These are phyloP conservation scores for Drosophila triauraria DNA, from an alignment of 1,140 invertebrate genomes.

Conservation along the genomic window DNA sequence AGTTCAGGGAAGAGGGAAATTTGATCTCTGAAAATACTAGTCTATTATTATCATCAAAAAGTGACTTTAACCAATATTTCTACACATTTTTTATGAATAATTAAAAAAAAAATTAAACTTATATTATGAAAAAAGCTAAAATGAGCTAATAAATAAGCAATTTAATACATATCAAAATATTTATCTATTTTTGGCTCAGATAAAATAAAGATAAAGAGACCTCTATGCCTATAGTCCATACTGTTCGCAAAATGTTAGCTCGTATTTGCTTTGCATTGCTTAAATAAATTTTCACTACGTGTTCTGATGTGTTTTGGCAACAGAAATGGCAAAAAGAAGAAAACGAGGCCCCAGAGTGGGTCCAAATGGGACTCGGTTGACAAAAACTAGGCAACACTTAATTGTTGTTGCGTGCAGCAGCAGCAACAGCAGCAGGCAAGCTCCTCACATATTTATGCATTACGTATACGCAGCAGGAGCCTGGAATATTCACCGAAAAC, in stretches of 20 bases:
- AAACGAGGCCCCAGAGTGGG: slow-evolving; percentile 31
- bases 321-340: slow-evolving; percentile 12
- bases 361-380: slow-evolving; percentile 37
- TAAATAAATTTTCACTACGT: slow-evolving; percentile 74
- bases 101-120: too few species aligned
- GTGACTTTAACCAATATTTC: too few species aligned
- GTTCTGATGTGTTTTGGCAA: slow-evolving; percentile 43
- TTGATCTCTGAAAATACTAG: neutral
- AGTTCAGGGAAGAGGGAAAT: neutral
- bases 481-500: slow-evolving; percentile 9
- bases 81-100: too few species aligned
- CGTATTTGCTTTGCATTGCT: slow-evolving; percentile 68
- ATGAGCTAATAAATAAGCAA: too few species aligned
- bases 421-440: slow-evolving; percentile 2
- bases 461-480: slow-evolving; percentile 6
- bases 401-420: slow-evolving; percentile 54
- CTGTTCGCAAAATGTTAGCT: slow-evolving; percentile 16
- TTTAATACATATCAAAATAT: too few species aligned
- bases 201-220: too few species aligned
- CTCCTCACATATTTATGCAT: slow-evolving; percentile 55
- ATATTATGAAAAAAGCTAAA: too few species aligned
- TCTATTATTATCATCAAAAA: too few species aligned
- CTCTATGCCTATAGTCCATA: neutral
- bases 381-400: slow-evolving; percentile 57
- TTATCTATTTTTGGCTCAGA: too few species aligned